Evolutionary conservation across 2,797 vertebrate species (phyloP), one percentile per base, ranked within the genome.

Genomic region (Lithobates pipiens): DNA sequence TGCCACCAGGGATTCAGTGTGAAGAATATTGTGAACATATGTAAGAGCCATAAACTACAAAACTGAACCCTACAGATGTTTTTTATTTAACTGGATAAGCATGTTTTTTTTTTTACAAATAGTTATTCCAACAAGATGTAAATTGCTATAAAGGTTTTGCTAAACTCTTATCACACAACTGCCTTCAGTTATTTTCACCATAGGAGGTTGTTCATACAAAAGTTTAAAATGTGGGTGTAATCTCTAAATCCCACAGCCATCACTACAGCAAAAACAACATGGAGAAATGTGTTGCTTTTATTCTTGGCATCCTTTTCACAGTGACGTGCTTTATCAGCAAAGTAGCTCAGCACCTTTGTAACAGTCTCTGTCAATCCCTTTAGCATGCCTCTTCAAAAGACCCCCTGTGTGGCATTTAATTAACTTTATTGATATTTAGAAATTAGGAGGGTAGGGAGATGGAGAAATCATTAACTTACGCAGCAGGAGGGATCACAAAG

Each of bases 351-450:
- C 70, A 36, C 80, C 76, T 84, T 82, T 82, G 71, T 39, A 71
- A 54, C 10, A 65, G 32, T 44, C 5, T 65, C 63, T 84, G 61
- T 72, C 75, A 82, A 84, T 78, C 77, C 83, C 85, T 89, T 85
- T 88, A 57, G 88, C 89, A 90, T 88, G 80, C 83, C 80, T 88
- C 76, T 90, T 85, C 88, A 88, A 83, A 88, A 83, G 85, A 84
- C 84, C 81, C 86, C 86, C 86, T 91, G 91, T 16, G 87, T 89
- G 88, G 93, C 90, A 93, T 95, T 95, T 95, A 95, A 95, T 95
- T 95, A 95, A 95, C 94, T 95, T 95, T 95, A 95, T 94, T 95
- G 94, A 95, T 95, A 95, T 95, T 94, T 93, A 94, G 94, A 95
- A 95, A 95, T 95, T 95, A 95, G 90, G 92, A 92, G 92, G 93